phyloP scores from a whole-genome alignment of 2,113 vertebrate species.

The Orientallactaga bullata region DNA sequence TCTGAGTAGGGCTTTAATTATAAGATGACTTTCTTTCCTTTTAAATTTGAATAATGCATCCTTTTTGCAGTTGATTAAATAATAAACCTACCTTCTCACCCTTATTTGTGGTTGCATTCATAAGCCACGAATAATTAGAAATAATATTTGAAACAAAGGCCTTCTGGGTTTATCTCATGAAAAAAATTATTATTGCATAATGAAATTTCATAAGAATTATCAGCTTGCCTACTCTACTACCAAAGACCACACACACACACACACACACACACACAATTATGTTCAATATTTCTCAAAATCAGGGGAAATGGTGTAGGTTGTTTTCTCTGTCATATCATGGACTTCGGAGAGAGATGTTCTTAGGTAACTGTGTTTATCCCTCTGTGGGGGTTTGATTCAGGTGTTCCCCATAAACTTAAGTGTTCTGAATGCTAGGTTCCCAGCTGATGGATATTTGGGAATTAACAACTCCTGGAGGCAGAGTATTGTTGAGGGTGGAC shows the following conservation, averaged over 20 bases:
- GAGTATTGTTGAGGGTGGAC: too few species aligned
- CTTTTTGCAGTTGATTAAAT: slow-evolving; percentile 83
- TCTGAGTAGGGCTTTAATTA: slow-evolving; percentile 73
- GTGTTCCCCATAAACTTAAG: too few species aligned
- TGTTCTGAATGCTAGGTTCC: too few species aligned
- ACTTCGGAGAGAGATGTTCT: background rate
- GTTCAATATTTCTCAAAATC: slow-evolving; percentile 42
- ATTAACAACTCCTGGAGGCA: too few species aligned
- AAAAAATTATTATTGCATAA: slow-evolving; percentile 79
- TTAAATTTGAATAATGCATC: slow-evolving; percentile 78
- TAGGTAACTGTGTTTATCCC: background rate
- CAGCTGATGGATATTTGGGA: too few species aligned
- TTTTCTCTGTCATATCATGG: background rate
- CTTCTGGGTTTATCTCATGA: slow-evolving; percentile 84
- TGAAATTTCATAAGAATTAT: slow-evolving; percentile 83
- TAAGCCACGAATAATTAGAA: slow-evolving; percentile 86
- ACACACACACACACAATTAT: background rate
- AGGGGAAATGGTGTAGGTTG: background rate
- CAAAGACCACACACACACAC: slow-evolving; percentile 42
- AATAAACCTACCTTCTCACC: slow-evolving; percentile 77
- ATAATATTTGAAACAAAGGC: slow-evolving; percentile 85
- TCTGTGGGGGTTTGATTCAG: too few species aligned
- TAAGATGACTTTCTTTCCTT: slow-evolving; percentile 75
- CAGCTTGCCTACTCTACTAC: slow-evolving; percentile 23
- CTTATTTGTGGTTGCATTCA: slow-evolving; percentile 84